These are phyloP conservation scores for Adelosebastes latens DNA, from an alignment of 2,797 vertebrate genomes.

Conservation along the genomic window DNA sequence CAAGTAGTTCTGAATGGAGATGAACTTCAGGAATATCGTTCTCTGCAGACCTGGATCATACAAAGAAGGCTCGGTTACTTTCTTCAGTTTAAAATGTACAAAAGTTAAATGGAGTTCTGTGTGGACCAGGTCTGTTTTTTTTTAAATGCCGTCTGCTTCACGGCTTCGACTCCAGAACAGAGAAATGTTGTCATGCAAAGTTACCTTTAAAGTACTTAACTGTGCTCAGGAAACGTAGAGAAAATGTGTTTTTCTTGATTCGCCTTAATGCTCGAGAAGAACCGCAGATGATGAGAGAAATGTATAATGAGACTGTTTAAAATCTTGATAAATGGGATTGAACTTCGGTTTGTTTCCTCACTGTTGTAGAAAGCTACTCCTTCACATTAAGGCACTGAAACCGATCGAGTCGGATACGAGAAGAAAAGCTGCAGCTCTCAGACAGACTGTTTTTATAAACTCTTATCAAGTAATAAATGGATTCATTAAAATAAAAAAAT, in stretches of 20 bases:
- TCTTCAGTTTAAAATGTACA: neutral
- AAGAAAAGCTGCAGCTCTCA: neutral
- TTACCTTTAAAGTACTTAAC: slow-evolving; percentile 34
- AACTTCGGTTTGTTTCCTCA: neutral
- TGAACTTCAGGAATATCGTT: neutral
- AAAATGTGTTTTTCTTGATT: neutral
- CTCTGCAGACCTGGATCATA: neutral
- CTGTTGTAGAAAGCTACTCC: slow-evolving; percentile 30
- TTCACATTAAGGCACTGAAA: slow-evolving; percentile 21
- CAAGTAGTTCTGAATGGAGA: neutral
- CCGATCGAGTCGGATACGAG: neutral
- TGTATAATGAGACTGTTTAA: neutral
- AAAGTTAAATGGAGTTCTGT: neutral
- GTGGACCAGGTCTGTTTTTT: neutral
- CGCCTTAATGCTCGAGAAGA: slow-evolving; percentile 19
- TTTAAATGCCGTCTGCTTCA: neutral
- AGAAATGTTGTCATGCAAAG: slow-evolving; percentile 5
- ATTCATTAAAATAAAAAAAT: neutral
- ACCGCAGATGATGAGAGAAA: neutral
- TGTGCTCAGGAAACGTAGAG: slow-evolving; percentile 35
- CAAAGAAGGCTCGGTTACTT: neutral
- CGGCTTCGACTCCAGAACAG: no score
- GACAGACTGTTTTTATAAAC: neutral
- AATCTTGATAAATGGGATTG: neutral
- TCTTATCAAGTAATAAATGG: neutral